Conservation (phyloP, 2,113 vertebrate species). For the Apeltes quadracus region DNA sequence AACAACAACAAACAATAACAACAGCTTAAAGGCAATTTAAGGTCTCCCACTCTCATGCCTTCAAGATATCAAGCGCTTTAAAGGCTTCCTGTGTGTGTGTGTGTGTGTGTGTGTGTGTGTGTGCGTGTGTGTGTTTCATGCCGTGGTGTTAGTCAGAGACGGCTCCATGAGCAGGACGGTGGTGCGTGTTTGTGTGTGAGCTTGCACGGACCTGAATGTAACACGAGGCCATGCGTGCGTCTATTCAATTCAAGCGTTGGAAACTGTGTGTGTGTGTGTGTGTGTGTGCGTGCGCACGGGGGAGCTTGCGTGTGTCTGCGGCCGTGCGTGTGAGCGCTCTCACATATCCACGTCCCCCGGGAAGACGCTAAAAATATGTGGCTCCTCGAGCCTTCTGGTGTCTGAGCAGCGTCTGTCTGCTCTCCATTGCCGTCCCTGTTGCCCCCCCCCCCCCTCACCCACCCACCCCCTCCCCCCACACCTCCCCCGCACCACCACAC, state of each 20-base stretch:
- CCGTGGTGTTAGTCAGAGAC: conserved; percentile 61
- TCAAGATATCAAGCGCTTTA: conserved; percentile 62
- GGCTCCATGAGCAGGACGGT: conserved; percentile 63
- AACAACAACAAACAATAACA: conserved; percentile 71
- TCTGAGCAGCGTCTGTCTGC: conserved; percentile 84
- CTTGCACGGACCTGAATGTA: conserved; percentile 55
- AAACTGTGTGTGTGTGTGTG: conserved; percentile 57
- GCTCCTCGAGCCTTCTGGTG: conserved; percentile 86
- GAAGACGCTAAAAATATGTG: conserved; percentile 86
- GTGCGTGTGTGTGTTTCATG: conserved; percentile 22
- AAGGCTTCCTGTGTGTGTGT: conserved; percentile 60
- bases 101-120: conserved; percentile 34
- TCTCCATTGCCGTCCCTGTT: conserved; percentile 80
- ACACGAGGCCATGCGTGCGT: conserved; percentile 53
- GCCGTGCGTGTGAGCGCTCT: conserved; percentile 65
- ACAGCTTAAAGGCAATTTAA: conserved; percentile 62
- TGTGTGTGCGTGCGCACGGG: conserved; percentile 44
- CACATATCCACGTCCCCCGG: conserved; percentile 84
- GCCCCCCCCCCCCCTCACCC: conserved; percentile 46
- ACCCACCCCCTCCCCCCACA: conserved; percentile 17
- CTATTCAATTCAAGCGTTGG: conserved; percentile 60
- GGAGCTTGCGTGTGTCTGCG: conserved; percentile 44
- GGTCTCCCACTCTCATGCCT: conserved; percentile 57
- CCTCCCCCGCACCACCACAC: too few species aligned
- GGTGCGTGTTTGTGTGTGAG: conserved; percentile 31